Evolutionary conservation across 2,113 vertebrate species (phyloP), one percentile per base, ranked within the genome.

Genomic region (Lampris incognitus): DNA sequence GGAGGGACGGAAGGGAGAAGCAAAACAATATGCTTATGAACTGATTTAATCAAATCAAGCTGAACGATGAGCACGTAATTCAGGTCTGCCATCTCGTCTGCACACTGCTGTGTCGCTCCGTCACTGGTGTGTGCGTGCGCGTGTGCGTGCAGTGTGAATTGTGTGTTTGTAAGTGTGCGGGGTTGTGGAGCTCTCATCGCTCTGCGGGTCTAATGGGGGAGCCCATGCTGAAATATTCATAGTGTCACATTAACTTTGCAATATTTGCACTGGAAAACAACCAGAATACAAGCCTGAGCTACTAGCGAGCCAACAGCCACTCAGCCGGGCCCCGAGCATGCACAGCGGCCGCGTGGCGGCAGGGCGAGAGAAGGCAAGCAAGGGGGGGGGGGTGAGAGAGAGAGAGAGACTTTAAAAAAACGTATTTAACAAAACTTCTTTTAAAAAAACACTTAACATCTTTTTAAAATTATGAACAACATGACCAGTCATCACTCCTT

Each of bases 191-290:
- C 75, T 76, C 79, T 78, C 66, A 40, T 63, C 0, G 59, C 88
- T 84, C 49, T 40, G 7, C n/a, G 54, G 60, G 76, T 90, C 83
- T 87, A 91, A 92, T 90, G 83, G 90, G 48, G 83, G 79, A 86
- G 69, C 68, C 68, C 79, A 77, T 83, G 74, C 75, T 93, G 81
- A 91, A 93, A 93, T 87, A 92, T 93, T 89, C 72, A 91, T 89
- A 24, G 66, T 87, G 79, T 86, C 86, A 84, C 90, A 88, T 91
- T 91, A 88, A 78, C 78, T 91, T 89, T 91, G 76, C 87, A 90
- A 86, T 92, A 85, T 92, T 87, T 91, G 69, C 78, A 73, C 63
- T 67, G 69, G 70, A 89, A 87, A 90, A 83, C 72, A 75, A 83
- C 41, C 58, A 62, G 69, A 64, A 86, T 71, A 81, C 76, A 82